A percentile compares a stretch with the other conserved stretches of the same genome.
Conservation (phyloP, 2,797 vertebrate genomes). For the Heliangelus exortis region DNA sequence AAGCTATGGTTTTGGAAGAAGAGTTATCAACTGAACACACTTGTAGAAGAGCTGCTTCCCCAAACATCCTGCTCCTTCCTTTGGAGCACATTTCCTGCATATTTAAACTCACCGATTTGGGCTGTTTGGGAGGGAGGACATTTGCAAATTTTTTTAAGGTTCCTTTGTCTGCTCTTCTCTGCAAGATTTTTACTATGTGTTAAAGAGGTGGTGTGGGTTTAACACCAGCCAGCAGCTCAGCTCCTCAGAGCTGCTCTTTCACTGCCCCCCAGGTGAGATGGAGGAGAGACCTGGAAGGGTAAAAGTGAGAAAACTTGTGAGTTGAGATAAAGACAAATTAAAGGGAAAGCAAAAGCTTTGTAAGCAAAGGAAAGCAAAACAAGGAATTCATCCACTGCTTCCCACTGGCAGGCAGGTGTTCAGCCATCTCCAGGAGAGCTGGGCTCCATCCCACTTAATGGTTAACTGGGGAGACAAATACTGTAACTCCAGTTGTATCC, state of each 20-base stretch:
- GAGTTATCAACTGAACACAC: rapidly evolving
- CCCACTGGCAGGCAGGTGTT: background rate
- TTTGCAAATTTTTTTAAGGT: background rate
- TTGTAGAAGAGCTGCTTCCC: background rate
- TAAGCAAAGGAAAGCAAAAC: background rate
- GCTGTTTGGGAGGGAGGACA: background rate
- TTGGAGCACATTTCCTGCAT: background rate
- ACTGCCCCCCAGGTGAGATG: background rate
- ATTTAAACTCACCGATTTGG: background rate
- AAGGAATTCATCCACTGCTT: background rate
- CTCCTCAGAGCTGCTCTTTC: background rate
- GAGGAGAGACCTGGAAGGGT: background rate
- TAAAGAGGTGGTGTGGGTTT: background rate
- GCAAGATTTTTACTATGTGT: background rate
- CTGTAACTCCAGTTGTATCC: rapidly evolving
- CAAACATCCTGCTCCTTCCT: rapidly evolving
- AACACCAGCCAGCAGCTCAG: background rate
- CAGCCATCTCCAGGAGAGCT: background rate
- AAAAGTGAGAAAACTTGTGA: background rate
- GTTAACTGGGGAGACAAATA: background rate
- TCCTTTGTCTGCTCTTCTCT: background rate
- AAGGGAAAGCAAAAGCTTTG: background rate
- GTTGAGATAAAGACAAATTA: background rate
- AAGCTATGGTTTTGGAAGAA: background rate
- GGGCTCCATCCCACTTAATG: rapidly evolving